Evolutionary conservation across 1,140 invertebrate genomes (phyloP), one percentile per base, ranked within the genome.

Genomic region (Ganaspis sp.): DNA sequence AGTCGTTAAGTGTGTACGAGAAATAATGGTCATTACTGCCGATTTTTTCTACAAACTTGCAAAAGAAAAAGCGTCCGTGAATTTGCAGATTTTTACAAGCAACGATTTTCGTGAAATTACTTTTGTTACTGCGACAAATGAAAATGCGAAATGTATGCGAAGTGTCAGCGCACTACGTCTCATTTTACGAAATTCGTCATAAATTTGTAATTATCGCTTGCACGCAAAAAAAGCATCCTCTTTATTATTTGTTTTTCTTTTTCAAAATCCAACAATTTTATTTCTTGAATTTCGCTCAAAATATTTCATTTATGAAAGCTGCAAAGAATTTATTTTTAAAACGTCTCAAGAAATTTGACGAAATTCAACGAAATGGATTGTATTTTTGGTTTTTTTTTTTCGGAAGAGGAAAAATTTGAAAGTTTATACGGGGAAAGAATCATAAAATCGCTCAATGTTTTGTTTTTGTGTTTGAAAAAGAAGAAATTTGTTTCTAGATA

Each of bases 1-100:
- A 78, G 34, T 54, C 11, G 23, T 77, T 75, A 38, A 23, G 26
- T 74, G 45, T 53, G 37, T 58, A 73, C 17, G 21, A 76, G 54
- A 76, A n/a, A 29, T 21, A 23, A 73, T 72, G 38, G 58, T 69
- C 69, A 34, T n/a, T 19, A 70, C 8, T 38, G 11, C 38, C 21
- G 4, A 26, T 8, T 9, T 4, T 26, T 21, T 64, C 21, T 45
- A n/a, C 1, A 64, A 64, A 58, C n/a, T 21, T 9, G 1, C 12
- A 64, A 29, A 26, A 29, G 9, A 11, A 11, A 26, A 58, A 58
- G 1, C 53, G 53, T 58, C 11, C 53, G 42, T 45, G 17, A 2
- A 64, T 26, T 29, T 64, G 11, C 1, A 34, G 29, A 26, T 64
- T 64, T 34, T 26, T 64, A 34, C 21, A n/a, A 64, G 15, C 58